phyloP scores from a whole-genome alignment of 2,888 invertebrate species.

The Pediacus dermestoides region DNA sequence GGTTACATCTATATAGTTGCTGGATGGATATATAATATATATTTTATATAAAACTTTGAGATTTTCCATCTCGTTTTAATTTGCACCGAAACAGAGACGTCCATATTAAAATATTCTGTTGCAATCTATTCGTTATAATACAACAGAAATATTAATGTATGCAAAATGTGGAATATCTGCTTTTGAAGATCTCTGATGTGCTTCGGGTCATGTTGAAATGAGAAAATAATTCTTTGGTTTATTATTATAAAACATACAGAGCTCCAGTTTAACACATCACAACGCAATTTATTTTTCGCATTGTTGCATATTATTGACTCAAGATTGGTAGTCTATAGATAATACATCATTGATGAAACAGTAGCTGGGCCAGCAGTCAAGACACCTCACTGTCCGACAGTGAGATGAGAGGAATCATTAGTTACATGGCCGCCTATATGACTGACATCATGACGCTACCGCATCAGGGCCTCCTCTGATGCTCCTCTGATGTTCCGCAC shows the following conservation, averaged over 20 bases:
- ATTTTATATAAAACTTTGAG: conserved; percentile 19
- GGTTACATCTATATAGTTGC: conserved; percentile 29
- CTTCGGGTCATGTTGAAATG: conserved; percentile 29
- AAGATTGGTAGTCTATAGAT: too few relatives aligned
- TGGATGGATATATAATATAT: too few relatives aligned
- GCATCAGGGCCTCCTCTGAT: conserved; percentile 22
- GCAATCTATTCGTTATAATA: conserved; percentile 6
- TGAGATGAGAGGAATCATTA: conserved; percentile 22
- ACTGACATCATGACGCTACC: conserved; percentile 40
- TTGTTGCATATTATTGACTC: too few relatives aligned
- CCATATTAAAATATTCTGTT: conserved; percentile 4
- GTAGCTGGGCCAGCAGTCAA: conserved; percentile 28
- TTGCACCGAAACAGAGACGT: conserved; percentile 4
- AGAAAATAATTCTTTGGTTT: conserved; percentile 33
- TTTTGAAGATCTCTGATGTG: conserved; percentile 29
- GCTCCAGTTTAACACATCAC: too few relatives aligned
- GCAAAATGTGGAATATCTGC: conserved; percentile 35
- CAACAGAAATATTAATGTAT: conserved; percentile 33
- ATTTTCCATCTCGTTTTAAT: not conserved
- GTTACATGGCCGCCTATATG: conserved; percentile 32
- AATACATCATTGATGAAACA: conserved; percentile 31
- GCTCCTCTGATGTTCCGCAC: conserved; percentile 6
- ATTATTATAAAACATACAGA: too few relatives aligned
- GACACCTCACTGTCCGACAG: conserved; percentile 29
- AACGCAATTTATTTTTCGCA: too few relatives aligned